Evolutionary conservation across 2,888 invertebrate species (phyloP).

Genomic region (Trachelus troglodyta): DNA sequence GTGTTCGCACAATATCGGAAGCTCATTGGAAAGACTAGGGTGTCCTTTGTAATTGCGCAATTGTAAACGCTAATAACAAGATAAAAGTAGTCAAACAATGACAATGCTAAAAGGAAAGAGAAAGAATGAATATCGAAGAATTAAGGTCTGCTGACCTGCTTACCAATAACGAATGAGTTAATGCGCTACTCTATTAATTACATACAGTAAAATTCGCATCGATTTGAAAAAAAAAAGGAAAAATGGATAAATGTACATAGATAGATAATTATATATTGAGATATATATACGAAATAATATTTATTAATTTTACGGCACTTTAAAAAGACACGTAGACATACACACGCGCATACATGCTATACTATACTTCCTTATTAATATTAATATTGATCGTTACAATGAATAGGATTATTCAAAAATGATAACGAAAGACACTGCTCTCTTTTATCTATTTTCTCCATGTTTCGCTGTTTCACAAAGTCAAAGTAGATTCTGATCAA

Average conservation of each 20-base stretch:
- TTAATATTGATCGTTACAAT: background rate
- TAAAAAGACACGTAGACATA: background rate
- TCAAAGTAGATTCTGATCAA: background rate
- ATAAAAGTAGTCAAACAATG: conserved; percentile 17
- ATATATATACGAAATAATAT: background rate
- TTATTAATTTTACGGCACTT: conserved; percentile 1
- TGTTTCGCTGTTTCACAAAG: background rate
- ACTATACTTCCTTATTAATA: background rate
- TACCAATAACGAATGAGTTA: background rate
- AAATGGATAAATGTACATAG: conserved; percentile 41
- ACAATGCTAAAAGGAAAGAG: conserved; percentile 26
- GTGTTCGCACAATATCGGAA: conserved; percentile 15
- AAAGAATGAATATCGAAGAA: conserved; percentile 13
- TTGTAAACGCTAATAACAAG: conserved; percentile 12
- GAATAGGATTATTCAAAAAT: background rate
- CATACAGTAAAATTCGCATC: conserved; percentile 35
- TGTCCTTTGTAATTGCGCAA: conserved; percentile 27
- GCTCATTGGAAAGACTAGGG: conserved; percentile 32
- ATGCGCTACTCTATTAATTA: background rate
- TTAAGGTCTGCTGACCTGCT: background rate
- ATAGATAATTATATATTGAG: conserved; percentile 36
- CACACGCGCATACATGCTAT: background rate
- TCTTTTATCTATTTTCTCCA: background rate
- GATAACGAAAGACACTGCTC: background rate
- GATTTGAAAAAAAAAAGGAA: background rate